Base-by-base conservation (phyloP, 1,140 invertebrate species). In the Plutomurus gul region DNA sequence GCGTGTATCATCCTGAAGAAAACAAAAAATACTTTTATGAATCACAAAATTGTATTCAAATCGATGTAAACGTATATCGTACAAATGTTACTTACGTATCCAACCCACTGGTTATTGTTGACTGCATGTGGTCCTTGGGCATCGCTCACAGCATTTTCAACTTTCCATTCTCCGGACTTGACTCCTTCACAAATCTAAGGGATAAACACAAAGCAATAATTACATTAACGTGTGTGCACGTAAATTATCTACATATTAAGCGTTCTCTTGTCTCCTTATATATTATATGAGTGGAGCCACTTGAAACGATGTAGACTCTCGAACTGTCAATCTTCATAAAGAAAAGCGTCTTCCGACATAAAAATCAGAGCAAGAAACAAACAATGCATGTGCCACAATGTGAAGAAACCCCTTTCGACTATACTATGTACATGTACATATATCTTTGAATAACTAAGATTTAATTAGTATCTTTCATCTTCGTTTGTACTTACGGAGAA, bases 101-200 rank as follows among this genome's bases (percentile, higher is more conserved):
- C 94, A n/a, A 98, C 95, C 96, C 95, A 97, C 87, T 96, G 94
- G 85, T 96, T 93, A 22, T 90, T 93, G 81, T 91, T 92, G 85
- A 89, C 95, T 10, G 95, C 94, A 84, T 94, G 95, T 0, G 95
- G 95, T 6, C 95, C 95, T 92, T 96, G 94, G 0, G 92, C 91
- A 46, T 91, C 90, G 2, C 91, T 89, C 86, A 95, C 93, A 0
- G 93, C 92, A 72, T 94, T 91, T 78, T 93, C 91, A 4, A 96
- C 91, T 27, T 90, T 91, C 95, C 95, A 97, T 11, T 91, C 90
- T 16, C 90, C 86, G 84, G 88, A 85, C 84, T 89, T 91, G 0
- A 96, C 87, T 70, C 90, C 90, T 87, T 95, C 93, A 86, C 95
- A 97, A 83, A 97, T 95, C 94, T 96, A 83, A 13, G 86, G 75